Conservation (phyloP, 2,888 invertebrate genomes). For the Meliscaeva auricollis region DNA sequence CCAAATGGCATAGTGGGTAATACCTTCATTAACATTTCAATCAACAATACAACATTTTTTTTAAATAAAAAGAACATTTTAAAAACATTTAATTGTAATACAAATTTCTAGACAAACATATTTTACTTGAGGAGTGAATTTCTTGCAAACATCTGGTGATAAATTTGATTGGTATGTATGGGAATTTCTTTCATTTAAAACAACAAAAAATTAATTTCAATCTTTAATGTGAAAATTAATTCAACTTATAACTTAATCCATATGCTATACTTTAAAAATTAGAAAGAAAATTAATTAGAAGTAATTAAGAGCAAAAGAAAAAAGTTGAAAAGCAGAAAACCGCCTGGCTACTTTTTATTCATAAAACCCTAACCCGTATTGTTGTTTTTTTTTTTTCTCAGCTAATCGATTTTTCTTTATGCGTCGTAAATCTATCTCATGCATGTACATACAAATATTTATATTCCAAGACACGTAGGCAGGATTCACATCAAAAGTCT, state of each 20-base stretch:
- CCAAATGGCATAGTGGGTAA: slow-evolving; percentile 45
- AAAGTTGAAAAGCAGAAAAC: not conserved
- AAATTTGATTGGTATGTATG: slow-evolving; percentile 11
- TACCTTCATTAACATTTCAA: not conserved
- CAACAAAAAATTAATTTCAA: not conserved
- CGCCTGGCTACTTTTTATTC: not conserved
- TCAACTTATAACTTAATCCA: too few species aligned
- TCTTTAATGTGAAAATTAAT: too few species aligned
- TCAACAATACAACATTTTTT: not conserved
- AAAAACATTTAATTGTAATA: not conserved
- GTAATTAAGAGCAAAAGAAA: not conserved
- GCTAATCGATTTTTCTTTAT: slow-evolving; percentile 41
- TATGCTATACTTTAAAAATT: too few species aligned
- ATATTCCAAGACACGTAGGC: not conserved
- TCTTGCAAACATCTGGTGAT: slow-evolving; percentile 32
- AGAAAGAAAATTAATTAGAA: too few species aligned
- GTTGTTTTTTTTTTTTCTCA: not conserved
- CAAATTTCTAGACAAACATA: slow-evolving; percentile 15
- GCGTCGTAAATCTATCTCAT: slow-evolving; percentile 25
- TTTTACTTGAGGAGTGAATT: slow-evolving; percentile 10
- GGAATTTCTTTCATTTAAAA: not conserved
- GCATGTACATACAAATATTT: not conserved
- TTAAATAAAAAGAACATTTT: not conserved
- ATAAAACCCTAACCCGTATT: not conserved
- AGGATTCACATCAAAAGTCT: slow-evolving; percentile 13